A percentile compares a stretch with the other conserved stretches of the same genome.
phyloP scores from a whole-genome alignment of 1,140 invertebrate genomes.

The Gryllus bimaculatus region DNA sequence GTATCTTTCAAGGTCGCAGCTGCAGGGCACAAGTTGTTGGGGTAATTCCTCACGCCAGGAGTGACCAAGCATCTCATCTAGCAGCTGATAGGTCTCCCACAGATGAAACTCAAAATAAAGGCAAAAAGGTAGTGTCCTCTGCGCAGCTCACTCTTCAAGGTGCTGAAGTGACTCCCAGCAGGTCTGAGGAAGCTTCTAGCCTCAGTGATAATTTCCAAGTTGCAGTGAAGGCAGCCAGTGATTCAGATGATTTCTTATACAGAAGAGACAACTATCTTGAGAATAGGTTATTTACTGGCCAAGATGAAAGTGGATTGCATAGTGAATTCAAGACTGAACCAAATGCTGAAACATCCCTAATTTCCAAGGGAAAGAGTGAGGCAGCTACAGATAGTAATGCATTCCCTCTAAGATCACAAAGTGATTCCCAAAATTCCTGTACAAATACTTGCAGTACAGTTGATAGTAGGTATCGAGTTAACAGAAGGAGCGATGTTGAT shows the following conservation, averaged over 20 bases:
- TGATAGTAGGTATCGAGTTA: not conserved
- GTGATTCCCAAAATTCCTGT: no score
- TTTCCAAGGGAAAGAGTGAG: not conserved
- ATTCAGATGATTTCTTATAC: not conserved
- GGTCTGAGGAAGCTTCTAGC: not conserved
- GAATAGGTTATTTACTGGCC: not conserved
- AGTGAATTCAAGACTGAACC: not conserved
- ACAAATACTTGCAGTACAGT: no score
- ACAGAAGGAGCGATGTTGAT: not conserved
- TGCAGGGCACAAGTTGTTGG: not conserved
- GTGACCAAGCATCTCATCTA: not conserved
- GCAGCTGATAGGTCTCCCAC: not conserved
- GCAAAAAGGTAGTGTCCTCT: constrained; percentile 20
- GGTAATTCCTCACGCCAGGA: not conserved
- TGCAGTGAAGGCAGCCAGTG: not conserved
- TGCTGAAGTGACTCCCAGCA: constrained; percentile 4
- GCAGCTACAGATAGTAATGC: not conserved
- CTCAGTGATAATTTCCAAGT: not conserved
- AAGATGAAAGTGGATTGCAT: not conserved
- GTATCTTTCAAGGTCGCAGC: not conserved
- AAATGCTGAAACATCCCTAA: not conserved
- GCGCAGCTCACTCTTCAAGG: constrained; percentile 19
- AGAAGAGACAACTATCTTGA: not conserved
- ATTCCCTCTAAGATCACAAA: no score
- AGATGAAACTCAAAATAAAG: not conserved